Conservation (phyloP, 2,888 invertebrate genomes). For the Xestia rhomboidea region DNA sequence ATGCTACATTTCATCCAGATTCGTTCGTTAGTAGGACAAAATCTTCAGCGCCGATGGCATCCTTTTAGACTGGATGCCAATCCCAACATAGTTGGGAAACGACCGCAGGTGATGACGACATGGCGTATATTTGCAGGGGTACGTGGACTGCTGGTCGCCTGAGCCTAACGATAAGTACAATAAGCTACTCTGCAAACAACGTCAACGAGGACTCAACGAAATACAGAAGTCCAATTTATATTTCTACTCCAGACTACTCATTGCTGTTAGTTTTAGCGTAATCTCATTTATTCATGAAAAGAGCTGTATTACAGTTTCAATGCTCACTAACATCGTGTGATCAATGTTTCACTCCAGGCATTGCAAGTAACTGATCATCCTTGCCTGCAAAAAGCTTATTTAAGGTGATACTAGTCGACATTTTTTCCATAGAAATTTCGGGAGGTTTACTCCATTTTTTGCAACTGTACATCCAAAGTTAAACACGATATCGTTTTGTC, state of each 20-base stretch:
- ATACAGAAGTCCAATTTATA: conserved; percentile 79
- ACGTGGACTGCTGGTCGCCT: conserved; percentile 85
- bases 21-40: too few species aligned
- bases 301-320: not conserved
- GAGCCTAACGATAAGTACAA: conserved; percentile 77
- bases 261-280: conserved; percentile 77
- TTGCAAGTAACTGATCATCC: not conserved
- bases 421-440: too few species aligned
- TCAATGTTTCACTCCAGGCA: not conserved
- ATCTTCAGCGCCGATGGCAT: not conserved
- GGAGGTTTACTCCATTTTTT: too few species aligned
- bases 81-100: not conserved
- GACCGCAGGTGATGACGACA: not conserved
- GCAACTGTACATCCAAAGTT: too few species aligned
- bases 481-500: too few species aligned
- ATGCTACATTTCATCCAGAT: too few species aligned
- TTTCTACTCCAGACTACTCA: conserved; percentile 81
- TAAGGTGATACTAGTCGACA: too few species aligned
- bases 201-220: conserved; percentile 79
- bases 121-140: conserved; percentile 76
- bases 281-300: not conserved
- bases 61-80: not conserved
- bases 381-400: not conserved
- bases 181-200: conserved; percentile 80
- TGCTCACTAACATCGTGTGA: not conserved